phyloP scores from a whole-genome alignment of 1,140 invertebrate species.

The Aphelenchoides fujianensis region DNA sequence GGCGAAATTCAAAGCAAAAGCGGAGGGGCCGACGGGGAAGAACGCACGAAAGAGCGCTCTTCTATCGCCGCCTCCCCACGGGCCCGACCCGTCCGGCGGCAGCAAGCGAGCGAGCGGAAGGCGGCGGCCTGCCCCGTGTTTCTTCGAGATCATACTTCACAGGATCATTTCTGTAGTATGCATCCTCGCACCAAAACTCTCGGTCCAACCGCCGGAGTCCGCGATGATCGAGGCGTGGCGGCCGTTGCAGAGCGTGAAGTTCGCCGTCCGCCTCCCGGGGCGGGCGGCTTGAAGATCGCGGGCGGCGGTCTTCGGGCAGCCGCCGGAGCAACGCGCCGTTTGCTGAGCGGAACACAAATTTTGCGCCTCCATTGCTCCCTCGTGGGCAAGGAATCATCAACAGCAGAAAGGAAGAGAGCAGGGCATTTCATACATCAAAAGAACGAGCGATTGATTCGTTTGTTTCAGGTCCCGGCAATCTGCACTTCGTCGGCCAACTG shows the following conservation, averaged over 20 bases:
- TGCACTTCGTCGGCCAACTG: constrained; percentile 24
- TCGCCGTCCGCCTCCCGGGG: constrained; percentile 10
- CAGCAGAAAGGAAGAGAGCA: neutral
- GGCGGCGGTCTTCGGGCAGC: neutral
- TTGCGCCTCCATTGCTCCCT: neutral
- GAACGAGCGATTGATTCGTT: no score
- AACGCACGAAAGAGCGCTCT: neutral
- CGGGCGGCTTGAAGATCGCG: constrained; percentile 28
- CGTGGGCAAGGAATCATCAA: neutral
- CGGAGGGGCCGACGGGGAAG: no score
- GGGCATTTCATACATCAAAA: neutral
- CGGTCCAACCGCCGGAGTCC: constrained; percentile 19
- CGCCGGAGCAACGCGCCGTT: constrained; percentile 7
- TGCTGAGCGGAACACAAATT: constrained; percentile 36
- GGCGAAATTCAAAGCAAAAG: no score
- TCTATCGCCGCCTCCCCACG: neutral
- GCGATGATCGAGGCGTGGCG: constrained; percentile 37
- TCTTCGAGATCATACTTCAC: constrained; percentile 40
- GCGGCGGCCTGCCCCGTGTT: neutral
- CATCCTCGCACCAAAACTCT: constrained; percentile 15
- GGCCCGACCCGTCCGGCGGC: neutral
- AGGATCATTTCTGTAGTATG: constrained; percentile 45
- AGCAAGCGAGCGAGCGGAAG: neutral
- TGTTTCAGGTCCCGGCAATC: constrained; percentile 27
- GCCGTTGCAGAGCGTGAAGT: constrained; percentile 33